Conservation (phyloP, 2,888 invertebrate genomes). For the Apoda limacodes region DNA sequence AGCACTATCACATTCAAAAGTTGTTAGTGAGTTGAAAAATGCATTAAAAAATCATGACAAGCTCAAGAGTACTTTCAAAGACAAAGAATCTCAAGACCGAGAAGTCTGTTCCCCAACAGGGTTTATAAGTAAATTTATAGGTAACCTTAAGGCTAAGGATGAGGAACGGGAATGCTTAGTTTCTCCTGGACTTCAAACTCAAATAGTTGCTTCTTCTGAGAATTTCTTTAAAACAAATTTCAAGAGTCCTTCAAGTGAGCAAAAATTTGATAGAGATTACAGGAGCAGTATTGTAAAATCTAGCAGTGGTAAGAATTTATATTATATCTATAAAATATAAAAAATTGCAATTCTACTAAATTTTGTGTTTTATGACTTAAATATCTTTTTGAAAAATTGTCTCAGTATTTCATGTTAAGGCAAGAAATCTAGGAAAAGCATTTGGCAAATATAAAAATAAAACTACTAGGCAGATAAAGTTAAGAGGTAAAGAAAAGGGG, state of each 20-base stretch:
- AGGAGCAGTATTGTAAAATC: slow-evolving; percentile 49
- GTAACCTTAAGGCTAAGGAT: slow-evolving; percentile 53
- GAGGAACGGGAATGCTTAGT: slow-evolving; percentile 56
- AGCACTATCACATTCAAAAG: slow-evolving; percentile 59
- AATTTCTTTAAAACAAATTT: slow-evolving; percentile 62
- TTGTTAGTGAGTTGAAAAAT: slow-evolving; percentile 57
- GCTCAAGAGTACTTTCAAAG: slow-evolving; percentile 35
- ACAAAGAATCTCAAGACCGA: slow-evolving; percentile 26
- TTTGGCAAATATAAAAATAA: no score
- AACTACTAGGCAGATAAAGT: no score
- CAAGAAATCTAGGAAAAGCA: slow-evolving; percentile 8
- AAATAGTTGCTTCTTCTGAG: slow-evolving; percentile 59
- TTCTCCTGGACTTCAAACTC: slow-evolving; percentile 29
- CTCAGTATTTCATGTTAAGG: slow-evolving; percentile 7
- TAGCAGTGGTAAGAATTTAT: slow-evolving; percentile 53
- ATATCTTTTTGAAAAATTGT: slow-evolving; percentile 4
- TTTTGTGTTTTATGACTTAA: slow-evolving; percentile 3
- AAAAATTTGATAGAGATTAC: slow-evolving; percentile 49
- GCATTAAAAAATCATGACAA: slow-evolving; percentile 58
- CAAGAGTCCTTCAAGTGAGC: slow-evolving; percentile 44
- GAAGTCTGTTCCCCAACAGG: slow-evolving; percentile 45
- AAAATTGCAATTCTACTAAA: no score
- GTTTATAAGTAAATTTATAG: slow-evolving; percentile 58
- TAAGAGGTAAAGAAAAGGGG: no score
- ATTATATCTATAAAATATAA: background rate